phyloP scores from a whole-genome alignment of 2,888 invertebrate species.

The Lochmaea crataegi region DNA sequence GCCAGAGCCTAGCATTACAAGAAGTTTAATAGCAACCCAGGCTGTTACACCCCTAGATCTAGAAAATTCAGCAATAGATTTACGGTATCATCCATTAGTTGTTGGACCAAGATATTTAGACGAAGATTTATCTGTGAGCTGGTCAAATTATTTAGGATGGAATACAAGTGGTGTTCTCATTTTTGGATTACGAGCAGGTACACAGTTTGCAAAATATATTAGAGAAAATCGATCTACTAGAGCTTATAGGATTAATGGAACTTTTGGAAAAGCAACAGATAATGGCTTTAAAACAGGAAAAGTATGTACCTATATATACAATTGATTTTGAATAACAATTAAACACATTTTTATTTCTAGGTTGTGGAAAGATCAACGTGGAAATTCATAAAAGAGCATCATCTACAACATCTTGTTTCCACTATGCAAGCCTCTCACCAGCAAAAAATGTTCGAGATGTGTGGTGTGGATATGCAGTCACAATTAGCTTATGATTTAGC shows the following conservation, averaged over 20 bases:
- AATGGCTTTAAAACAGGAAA: conserved; percentile 78
- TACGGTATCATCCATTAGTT: conserved; percentile 73
- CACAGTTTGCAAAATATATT: conserved; percentile 69
- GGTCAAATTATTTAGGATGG: conserved; percentile 71
- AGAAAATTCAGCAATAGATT: conserved; percentile 9
- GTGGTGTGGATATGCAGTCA: conserved; percentile 85
- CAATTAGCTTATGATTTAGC: conserved; percentile 93
- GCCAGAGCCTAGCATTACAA: neutral
- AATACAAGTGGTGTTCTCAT: conserved; percentile 83
- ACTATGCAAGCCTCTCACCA: conserved; percentile 89
- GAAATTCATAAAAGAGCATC: conserved; percentile 75
- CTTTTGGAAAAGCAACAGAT: conserved; percentile 81
- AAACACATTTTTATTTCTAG: conserved; percentile 12
- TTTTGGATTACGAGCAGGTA: conserved; percentile 79
- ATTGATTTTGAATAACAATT: too few species aligned
- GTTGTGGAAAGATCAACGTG: conserved; percentile 77
- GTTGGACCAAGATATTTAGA: conserved; percentile 81
- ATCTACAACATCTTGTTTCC: conserved; percentile 80
- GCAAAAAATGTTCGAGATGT: conserved; percentile 82
- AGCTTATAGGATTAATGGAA: conserved; percentile 80
- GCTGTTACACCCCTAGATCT: neutral
- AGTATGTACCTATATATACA: conserved; percentile 30
- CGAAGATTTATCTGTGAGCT: conserved; percentile 73
- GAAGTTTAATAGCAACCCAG: neutral
- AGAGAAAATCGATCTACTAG: conserved; percentile 73